phyloP scores from a whole-genome alignment of 2,888 invertebrate species.

The Drosophila leonis region DNA sequence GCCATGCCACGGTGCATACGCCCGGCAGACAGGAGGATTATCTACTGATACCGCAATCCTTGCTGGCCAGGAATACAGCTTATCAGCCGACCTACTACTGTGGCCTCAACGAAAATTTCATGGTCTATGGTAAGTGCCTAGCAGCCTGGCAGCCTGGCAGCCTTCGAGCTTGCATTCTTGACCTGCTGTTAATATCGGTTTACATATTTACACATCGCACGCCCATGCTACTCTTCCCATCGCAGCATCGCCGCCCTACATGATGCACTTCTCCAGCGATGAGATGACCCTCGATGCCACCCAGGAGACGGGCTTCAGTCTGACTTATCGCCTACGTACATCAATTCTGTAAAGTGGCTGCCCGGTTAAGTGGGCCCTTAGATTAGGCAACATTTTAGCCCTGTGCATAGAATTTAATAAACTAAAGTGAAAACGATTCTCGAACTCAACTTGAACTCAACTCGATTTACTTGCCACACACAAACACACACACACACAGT shows the following conservation, averaged over 20 bases:
- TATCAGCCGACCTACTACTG: slow-evolving; percentile 84
- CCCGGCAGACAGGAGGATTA: slow-evolving; percentile 86
- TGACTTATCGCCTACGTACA: slow-evolving; percentile 73
- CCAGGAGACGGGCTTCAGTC: slow-evolving; percentile 81
- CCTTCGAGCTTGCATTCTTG: not conserved
- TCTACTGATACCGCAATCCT: slow-evolving; percentile 86
- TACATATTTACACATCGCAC: slow-evolving; percentile 3
- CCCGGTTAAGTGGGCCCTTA: slow-evolving; percentile 44
- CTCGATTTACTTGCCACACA: slow-evolving; percentile 15
- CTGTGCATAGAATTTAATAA: slow-evolving; percentile 62
- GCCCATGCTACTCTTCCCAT: slow-evolving; percentile 46
- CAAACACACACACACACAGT: not conserved
- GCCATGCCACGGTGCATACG: slow-evolving; percentile 86
- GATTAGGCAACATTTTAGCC: slow-evolving; percentile 48
- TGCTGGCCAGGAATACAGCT: slow-evolving; percentile 82
- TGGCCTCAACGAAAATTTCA: slow-evolving; percentile 72
- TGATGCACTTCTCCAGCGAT: slow-evolving; percentile 88
- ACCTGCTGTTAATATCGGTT: slow-evolving; percentile 29
- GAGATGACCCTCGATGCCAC: slow-evolving; percentile 80
- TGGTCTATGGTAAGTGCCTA: slow-evolving; percentile 65
- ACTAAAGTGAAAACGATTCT: slow-evolving; percentile 47
- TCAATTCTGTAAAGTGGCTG: slow-evolving; percentile 53
- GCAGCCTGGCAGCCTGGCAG: not conserved
- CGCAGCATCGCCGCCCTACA: slow-evolving; percentile 87
- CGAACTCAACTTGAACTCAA: slow-evolving; percentile 13